Base-by-base conservation (phyloP, 2,888 invertebrate genomes). In the Leucozona laternaria region DNA sequence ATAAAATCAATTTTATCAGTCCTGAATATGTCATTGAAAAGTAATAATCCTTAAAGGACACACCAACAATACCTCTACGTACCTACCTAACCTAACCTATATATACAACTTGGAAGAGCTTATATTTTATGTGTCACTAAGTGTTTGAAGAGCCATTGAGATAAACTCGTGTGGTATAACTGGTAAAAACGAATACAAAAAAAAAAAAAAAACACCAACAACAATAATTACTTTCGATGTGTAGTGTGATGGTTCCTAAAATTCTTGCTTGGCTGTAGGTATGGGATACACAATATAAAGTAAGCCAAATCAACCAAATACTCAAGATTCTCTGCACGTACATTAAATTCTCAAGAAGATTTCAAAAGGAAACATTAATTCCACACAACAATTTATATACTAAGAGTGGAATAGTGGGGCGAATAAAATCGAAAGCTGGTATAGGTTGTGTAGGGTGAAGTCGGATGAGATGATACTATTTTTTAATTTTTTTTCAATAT, bases 271-370 rank as follows among this genome's bases (percentile, higher is more conserved):
- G 7, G 2, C 15, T 15, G 25, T 1, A 22, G n/a, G n/a, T n/a
- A n/a, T n/a, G n/a, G n/a, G n/a, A n/a, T n/a, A n/a, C n/a, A n/a
- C n/a, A n/a, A n/a, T 13, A 4, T 11, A 25, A 5, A 4, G 15
- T 25, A 53, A 53, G 25, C 28, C n/a, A 62, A 58, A 58, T 58
- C 57, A 58, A 34, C 34, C 31, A 43, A 43, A 62, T 43, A 43
- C 60, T 62, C 60, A 40, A 40, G n/a, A 62, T 40, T 62, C 60
- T 10, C 40, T 37, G 60, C 60, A 62, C 60, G 60, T 62, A 40
- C 22, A 62, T 40, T 62, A 40, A 62, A 40, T 62, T 62, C 60
- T 40, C 40, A 22, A 22, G 60, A 40, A 40, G 60, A 62, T 62
- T 62, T 62, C 22, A 40, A 37, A 62, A 40, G 25, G 25, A 62